phyloP scores from a whole-genome alignment of 2,113 vertebrate genomes.

The Cichladusa arquata region DNA sequence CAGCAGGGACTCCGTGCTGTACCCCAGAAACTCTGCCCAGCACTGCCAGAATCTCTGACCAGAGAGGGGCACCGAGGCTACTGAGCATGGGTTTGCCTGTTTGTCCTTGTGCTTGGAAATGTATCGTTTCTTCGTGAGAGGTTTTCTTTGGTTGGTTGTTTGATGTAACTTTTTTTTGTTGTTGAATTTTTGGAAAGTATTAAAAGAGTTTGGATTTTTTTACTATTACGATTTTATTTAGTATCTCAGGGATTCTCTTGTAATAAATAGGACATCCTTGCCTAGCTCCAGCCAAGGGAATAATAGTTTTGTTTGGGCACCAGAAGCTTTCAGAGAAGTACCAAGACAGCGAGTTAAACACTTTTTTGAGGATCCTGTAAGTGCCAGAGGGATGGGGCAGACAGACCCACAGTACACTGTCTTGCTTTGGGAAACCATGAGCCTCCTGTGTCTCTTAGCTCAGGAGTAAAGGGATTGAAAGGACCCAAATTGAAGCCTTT shows the following conservation, averaged over 20 bases:
- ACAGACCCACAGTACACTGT: background rate
- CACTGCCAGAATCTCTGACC: background rate
- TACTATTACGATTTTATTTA: background rate
- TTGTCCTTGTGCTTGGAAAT: conserved; percentile 40
- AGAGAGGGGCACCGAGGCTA: background rate
- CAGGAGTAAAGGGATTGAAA: background rate
- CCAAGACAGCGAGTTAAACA: background rate
- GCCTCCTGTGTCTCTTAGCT: background rate
- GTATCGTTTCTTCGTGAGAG: conserved; percentile 76
- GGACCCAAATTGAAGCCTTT: background rate
- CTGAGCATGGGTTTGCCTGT: background rate
- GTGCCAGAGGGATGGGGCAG: background rate
- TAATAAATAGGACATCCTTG: background rate
- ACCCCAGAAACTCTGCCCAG: background rate
- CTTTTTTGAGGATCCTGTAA: background rate
- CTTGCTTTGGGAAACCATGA: fast-evolving
- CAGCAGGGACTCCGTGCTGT: background rate
- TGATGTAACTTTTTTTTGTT: conserved; percentile 41
- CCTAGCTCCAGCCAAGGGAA: background rate
- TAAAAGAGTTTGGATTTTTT: conserved; percentile 61
- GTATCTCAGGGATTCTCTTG: background rate
- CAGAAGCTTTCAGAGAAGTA: background rate
- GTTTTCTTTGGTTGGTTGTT: conserved; percentile 56
- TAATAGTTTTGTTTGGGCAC: background rate
- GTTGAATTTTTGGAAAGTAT: conserved; percentile 71